Evolutionary conservation across 1,140 invertebrate species (phyloP), one percentile per base, ranked within the genome.

Genomic region (Ruditapes philippinarum): DNA sequence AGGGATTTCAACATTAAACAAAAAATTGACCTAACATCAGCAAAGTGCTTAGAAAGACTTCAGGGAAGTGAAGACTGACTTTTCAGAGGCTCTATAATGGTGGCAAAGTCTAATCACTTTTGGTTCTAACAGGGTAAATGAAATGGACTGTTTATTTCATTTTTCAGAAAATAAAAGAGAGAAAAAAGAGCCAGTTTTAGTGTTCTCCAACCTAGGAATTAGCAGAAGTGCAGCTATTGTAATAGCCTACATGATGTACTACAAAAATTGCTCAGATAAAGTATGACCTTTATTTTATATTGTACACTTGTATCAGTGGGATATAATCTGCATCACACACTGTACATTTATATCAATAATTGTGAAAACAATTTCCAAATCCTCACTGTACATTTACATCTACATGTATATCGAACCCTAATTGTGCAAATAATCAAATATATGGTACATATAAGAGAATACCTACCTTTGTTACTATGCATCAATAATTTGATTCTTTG

Each of bases 241-340:
- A 3, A 91, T 95, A n/a, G 95, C 95, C n/a, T 95, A 95, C 86
- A 85, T 95, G 36, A 95, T 96, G 90, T 92, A 94, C 62, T 78
- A 92, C 57, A 86, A 89, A 70, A 93, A 92, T 31, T 93, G 92
- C 89, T 85, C 93, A 22, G 76, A 95, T 17, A 36, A 94, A 89
- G 95, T 95, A 85, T 74, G 90, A 87, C 28, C 51, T 25, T 33
- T 62, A n/a, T 19, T 62, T 28, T 54, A 49, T 49, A 11, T 49
- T 11, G 45, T 49, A 49, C 45, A 49, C 45, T 11, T 49, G 45
- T 49, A 60, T n/a, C n/a, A n/a, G n/a, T n/a, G n/a, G n/a, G n/a
- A n/a, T n/a, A n/a, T n/a, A n/a, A n/a, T n/a, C n/a, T 12, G 22
- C 22, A 51, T 51, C 49, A 51, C 22, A 51, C 49, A 51, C 9